phyloP scores from a whole-genome alignment of 2,888 invertebrate genomes.

The Drosophila percnosoma region DNA sequence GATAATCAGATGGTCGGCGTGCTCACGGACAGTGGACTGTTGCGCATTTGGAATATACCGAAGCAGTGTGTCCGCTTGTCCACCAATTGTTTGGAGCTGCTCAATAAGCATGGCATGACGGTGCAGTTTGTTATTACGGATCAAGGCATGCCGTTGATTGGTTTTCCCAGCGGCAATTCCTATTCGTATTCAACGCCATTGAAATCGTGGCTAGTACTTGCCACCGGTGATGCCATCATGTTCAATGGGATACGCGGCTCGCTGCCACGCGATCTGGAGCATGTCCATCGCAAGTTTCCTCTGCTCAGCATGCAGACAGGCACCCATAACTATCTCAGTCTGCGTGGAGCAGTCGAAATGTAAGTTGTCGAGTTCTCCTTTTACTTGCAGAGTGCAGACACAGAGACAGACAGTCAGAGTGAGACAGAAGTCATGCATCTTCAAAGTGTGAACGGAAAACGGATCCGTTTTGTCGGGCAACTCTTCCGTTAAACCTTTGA shows the following conservation, averaged over 20 bases:
- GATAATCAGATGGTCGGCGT: conserved; percentile 83
- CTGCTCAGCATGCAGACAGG: conserved; percentile 83
- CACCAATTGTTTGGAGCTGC: conserved; percentile 82
- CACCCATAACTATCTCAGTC: conserved; percentile 75
- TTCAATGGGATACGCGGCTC: conserved; percentile 85
- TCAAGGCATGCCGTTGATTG: conserved; percentile 92
- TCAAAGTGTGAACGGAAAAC: too few relatives aligned
- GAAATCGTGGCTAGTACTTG: conserved; percentile 88
- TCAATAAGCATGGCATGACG: conserved; percentile 85
- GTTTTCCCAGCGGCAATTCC: conserved; percentile 93
- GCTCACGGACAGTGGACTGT: conserved; percentile 83
- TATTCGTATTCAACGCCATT: conserved; percentile 93
- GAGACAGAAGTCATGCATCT: background rate
- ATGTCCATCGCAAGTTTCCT: conserved; percentile 82
- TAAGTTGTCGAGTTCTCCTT: conserved; percentile 35
- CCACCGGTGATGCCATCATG: conserved; percentile 86
- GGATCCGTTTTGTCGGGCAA: too few relatives aligned
- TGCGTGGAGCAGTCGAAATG: conserved; percentile 71
- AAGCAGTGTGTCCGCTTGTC: conserved; percentile 71
- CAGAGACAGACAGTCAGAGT: background rate
- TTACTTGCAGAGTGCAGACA: background rate
- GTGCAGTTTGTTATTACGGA: conserved; percentile 87
- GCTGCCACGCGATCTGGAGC: conserved; percentile 83
- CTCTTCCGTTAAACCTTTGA: too few relatives aligned
- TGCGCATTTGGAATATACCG: conserved; percentile 83